A percentile compares a stretch with the other conserved stretches of the same genome.
Conservation (phyloP, 2,888 invertebrate genomes). For the Leucoma salicis region DNA sequence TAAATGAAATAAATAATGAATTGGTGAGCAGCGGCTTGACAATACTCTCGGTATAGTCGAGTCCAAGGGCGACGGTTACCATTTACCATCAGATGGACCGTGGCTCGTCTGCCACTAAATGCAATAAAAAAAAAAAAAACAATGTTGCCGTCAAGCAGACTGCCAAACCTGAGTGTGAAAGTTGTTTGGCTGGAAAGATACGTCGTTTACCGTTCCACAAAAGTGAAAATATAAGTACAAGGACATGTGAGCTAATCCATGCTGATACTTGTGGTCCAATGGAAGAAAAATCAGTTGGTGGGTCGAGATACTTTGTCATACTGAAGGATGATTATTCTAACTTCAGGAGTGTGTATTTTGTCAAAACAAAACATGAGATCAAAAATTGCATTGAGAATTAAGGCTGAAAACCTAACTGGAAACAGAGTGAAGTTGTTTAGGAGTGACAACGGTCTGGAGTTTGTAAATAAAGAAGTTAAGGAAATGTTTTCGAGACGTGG, state of each 20-base stretch:
- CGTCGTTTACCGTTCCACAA: conserved; percentile 16
- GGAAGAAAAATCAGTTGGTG: conserved; percentile 25
- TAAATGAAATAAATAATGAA: too few species aligned
- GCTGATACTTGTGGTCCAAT: conserved; percentile 21
- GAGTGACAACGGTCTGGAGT: conserved; percentile 5
- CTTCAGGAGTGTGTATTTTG: conserved; percentile 10
- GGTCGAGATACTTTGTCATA: conserved; percentile 27
- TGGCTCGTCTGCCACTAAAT: too few species aligned
- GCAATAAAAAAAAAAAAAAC: too few species aligned
- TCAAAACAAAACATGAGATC: background rate
- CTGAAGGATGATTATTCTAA: conserved; percentile 34
- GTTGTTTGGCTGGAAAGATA: conserved; percentile 16
- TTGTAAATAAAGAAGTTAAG: conserved; percentile 1
- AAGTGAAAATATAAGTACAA: conserved; percentile 21
- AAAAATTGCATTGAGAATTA: background rate
- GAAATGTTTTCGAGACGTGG: background rate
- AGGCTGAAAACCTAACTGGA: conserved; percentile 4
- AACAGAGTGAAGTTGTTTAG: background rate
- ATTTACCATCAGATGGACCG: too few species aligned
- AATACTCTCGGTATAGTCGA: too few species aligned
- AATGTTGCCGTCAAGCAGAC: conserved; percentile 18
- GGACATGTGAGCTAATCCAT: conserved; percentile 27
- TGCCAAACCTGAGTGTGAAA: conserved; percentile 12
- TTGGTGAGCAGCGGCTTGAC: too few species aligned
- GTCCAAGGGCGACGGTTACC: too few species aligned